phyloP scores from a whole-genome alignment of 2,113 vertebrate species.

The Alaudala cheleensis region DNA sequence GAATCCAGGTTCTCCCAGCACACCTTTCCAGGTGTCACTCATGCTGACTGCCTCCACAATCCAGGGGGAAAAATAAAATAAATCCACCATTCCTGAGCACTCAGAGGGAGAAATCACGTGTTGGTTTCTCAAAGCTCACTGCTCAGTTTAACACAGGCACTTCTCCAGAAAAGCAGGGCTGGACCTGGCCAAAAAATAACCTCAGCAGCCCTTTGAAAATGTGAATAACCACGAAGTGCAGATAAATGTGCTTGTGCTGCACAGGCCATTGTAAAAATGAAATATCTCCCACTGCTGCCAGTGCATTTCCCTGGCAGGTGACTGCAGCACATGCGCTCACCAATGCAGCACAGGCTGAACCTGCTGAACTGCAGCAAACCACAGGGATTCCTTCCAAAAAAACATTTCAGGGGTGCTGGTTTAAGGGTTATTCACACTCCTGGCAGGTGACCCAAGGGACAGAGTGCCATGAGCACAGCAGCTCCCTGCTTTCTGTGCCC shows the following conservation, averaged over 20 bases:
- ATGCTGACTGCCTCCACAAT: neutral
- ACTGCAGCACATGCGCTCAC: slow-evolving; percentile 73
- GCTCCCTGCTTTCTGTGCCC: neutral
- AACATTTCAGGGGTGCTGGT: slow-evolving; percentile 61
- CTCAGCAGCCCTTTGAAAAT: slow-evolving; percentile 60
- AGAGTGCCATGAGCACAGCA: neutral
- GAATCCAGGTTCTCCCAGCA: neutral
- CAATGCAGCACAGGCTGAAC: slow-evolving; percentile 64
- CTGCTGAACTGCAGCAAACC: slow-evolving; percentile 58
- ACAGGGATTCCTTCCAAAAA: slow-evolving; percentile 63
- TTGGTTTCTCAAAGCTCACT: neutral
- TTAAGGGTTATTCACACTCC: slow-evolving; percentile 57
- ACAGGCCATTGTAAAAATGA: slow-evolving; percentile 71
- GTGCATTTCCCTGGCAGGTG: slow-evolving; percentile 72
- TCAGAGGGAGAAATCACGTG: neutral
- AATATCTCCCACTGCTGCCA: slow-evolving; percentile 64
- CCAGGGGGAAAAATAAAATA: neutral
- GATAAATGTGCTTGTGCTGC: slow-evolving; percentile 49
- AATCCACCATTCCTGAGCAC: neutral
- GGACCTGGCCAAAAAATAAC: slow-evolving; percentile 49
- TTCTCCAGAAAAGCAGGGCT: slow-evolving; percentile 8
- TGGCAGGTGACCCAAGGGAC: slow-evolving; percentile 13
- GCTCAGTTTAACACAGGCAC: neutral
- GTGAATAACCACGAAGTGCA: slow-evolving; percentile 55
- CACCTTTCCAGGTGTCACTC: neutral